phyloP scores from a whole-genome alignment of 2,888 invertebrate genomes.

The Scaptodrosophila latifasciaeformis region DNA sequence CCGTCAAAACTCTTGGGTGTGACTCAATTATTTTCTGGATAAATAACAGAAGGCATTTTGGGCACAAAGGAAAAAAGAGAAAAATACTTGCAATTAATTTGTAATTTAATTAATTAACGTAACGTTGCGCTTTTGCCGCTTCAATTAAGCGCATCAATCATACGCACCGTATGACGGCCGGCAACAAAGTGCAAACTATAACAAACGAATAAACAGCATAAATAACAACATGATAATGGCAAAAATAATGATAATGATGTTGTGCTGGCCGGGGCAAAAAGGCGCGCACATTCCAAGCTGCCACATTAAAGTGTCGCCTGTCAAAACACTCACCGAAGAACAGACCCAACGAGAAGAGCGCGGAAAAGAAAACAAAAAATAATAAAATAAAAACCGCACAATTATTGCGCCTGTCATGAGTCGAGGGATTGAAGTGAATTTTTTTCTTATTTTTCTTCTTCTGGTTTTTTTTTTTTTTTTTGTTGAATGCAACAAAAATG shows the following conservation, averaged over 20 bases:
- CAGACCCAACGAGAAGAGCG: no score
- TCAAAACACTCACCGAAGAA: no score
- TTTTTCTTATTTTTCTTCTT: no score
- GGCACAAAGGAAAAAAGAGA: no score
- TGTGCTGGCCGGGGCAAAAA: neutral
- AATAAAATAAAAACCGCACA: conserved; percentile 11
- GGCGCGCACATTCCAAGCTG: conserved; percentile 25
- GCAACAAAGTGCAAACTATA: conserved; percentile 1
- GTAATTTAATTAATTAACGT: conserved; percentile 61
- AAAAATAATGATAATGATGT: conserved; percentile 6
- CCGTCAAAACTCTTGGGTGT: no score
- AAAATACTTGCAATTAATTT: conserved; percentile 50
- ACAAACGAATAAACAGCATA: conserved; percentile 15
- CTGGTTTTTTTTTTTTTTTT: no score
- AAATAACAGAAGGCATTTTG: no score
- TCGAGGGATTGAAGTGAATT: neutral
- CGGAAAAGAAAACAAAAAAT: conserved; percentile 1
- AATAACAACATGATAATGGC: conserved; percentile 19
- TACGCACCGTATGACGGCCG: conserved; percentile 37
- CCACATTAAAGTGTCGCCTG: conserved; percentile 61
- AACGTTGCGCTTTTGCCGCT: conserved; percentile 32
- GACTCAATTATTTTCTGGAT: no score
- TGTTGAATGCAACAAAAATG: no score
- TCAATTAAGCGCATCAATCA: conserved; percentile 60
- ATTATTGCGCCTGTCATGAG: conserved; percentile 17